phyloP scores from a whole-genome alignment of 2,888 invertebrate species.

The Lepidocyrtinus sp. region DNA sequence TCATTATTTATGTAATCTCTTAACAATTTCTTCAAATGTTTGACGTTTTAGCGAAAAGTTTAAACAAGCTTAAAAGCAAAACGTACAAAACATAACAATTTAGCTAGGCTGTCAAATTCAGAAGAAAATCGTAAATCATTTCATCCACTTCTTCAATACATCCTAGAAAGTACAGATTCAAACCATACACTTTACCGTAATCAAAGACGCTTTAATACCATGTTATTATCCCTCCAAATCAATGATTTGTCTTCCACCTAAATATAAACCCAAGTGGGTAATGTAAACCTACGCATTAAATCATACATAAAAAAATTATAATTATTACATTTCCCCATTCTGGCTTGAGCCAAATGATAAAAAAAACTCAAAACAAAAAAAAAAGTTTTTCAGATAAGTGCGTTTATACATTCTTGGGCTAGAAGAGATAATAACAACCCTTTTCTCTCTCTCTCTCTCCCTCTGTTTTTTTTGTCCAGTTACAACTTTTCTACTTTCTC shows the following conservation, averaged over 20 bases:
- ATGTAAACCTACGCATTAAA: too few species aligned
- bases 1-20: slow-evolving; percentile 36
- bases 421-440: slow-evolving; percentile 52
- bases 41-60: slow-evolving; percentile 1
- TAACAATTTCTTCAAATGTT: slow-evolving; percentile 32
- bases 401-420: slow-evolving; percentile 24
- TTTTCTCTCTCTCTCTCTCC: slow-evolving; percentile 28
- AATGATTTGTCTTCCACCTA: slow-evolving; percentile 46
- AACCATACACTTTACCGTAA: slow-evolving; percentile 34
- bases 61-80: slow-evolving; percentile 19
- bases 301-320: neutral
- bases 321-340: neutral
- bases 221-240: slow-evolving; percentile 36
- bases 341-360: too few species aligned
- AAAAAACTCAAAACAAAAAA: too few species aligned
- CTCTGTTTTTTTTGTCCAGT: slow-evolving; percentile 28
- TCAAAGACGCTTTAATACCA: slow-evolving; percentile 40
- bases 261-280: too few species aligned
- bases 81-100: neutral
- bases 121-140: slow-evolving; percentile 45
- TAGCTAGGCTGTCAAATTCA: slow-evolving; percentile 15
- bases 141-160: neutral
- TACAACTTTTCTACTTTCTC: slow-evolving; percentile 19
- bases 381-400: too few species aligned
- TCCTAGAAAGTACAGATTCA: neutral